Percentiles rank a stretch among this genome's conserved stretches.
Conservation (phyloP, 2,888 invertebrate species). For the Halocaridina rubra region DNA sequence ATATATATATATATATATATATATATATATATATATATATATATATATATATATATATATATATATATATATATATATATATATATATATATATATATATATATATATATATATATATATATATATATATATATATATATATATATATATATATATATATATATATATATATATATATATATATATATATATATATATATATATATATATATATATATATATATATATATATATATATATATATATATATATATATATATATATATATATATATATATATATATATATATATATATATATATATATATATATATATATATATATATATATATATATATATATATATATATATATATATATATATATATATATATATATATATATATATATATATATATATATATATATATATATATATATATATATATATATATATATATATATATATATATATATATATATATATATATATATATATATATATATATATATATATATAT, state of each 20-base stretch:
- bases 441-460: neutral
- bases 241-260: neutral
- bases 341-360: neutral
- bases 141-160: slow-evolving; percentile 4
- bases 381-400: neutral
- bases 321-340: neutral
- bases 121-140: slow-evolving; percentile 4
- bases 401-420: neutral
- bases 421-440: neutral
- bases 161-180: slow-evolving; percentile 8
- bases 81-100: slow-evolving; percentile 8
- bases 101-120: slow-evolving; percentile 1
- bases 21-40: slow-evolving; percentile 1
- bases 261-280: neutral
- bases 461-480: neutral
- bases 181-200: slow-evolving; percentile 8
- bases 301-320: neutral
- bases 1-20: slow-evolving; percentile 1
- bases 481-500: neutral
- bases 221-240: neutral
- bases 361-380: neutral
- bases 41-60: neutral
- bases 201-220: slow-evolving; percentile 8
- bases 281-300: neutral
- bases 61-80: slow-evolving; percentile 4